Evolutionary conservation across 2,113 vertebrate species (phyloP).

Genomic region (Butorides virescens): DNA sequence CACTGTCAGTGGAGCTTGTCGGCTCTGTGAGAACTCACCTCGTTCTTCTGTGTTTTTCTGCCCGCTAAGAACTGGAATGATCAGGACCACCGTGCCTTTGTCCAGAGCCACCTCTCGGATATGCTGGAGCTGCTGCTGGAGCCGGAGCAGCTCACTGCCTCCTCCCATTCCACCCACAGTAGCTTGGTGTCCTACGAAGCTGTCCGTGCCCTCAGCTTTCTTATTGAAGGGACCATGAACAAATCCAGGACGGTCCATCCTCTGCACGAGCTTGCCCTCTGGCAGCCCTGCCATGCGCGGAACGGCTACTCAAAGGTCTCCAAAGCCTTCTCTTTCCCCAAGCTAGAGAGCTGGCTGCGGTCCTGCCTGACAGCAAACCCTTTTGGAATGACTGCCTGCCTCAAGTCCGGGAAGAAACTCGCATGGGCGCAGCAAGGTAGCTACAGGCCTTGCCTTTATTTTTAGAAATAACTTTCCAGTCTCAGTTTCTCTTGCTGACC

Average conservation of each 20-base stretch:
- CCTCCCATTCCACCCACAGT: slow-evolving; percentile 74
- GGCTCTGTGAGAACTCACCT: background rate
- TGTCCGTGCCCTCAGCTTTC: slow-evolving; percentile 81
- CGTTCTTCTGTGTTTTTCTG: background rate
- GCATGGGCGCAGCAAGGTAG: slow-evolving; percentile 94
- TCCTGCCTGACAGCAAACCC: slow-evolving; percentile 81
- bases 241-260: slow-evolving; percentile 70
- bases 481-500: background rate
- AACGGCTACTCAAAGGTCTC: slow-evolving; percentile 80
- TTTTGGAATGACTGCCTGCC: slow-evolving; percentile 85
- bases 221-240: slow-evolving; percentile 84
- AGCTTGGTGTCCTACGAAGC: slow-evolving; percentile 82
- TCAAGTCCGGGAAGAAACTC: slow-evolving; percentile 88
- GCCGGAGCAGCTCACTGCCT: slow-evolving; percentile 82
- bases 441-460: background rate
- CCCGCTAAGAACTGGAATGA: slow-evolving; percentile 91
- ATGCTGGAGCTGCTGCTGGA: slow-evolving; percentile 89
- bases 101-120: slow-evolving; percentile 84
- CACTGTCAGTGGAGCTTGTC: background rate
- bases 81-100: slow-evolving; percentile 85
- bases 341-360: slow-evolving; percentile 85
- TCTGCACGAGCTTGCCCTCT: slow-evolving; percentile 84
- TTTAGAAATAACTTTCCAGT: background rate
- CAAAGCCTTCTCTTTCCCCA: slow-evolving; percentile 80
- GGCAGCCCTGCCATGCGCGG: slow-evolving; percentile 74